These are phyloP conservation scores for Apis cerana DNA, from an alignment of 1,140 invertebrate species.

Conservation along the genomic window DNA sequence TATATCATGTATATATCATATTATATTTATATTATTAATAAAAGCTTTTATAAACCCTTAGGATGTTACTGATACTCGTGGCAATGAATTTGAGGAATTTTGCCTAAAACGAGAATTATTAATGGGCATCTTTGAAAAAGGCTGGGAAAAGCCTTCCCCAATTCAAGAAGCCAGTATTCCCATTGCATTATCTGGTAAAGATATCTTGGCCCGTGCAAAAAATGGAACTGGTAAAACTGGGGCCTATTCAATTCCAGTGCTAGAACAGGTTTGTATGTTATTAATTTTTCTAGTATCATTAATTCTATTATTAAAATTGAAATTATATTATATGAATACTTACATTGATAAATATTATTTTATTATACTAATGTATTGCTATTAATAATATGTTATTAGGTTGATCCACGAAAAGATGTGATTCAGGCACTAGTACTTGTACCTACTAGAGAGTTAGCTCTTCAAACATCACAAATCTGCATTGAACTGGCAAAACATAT, in stretches of 20 bases:
- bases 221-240: constrained; percentile 99
- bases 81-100: constrained; percentile 99
- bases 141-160: constrained; percentile 99
- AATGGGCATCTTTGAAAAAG: constrained; percentile 99
- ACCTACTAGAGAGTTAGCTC: constrained; percentile 98
- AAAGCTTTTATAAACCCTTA: constrained; percentile 75
- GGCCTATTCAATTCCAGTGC: constrained; percentile 98
- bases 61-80: constrained; percentile 99
- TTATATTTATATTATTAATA: constrained; percentile 32
- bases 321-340: constrained; percentile 4
- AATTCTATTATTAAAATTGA: background rate
- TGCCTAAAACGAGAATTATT: constrained; percentile 98
- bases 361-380: background rate
- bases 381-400: constrained; percentile 78
- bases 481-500: constrained; percentile 99
- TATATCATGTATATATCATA: background rate
- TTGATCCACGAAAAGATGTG: constrained; percentile 93
- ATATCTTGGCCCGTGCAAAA: constrained; percentile 98
- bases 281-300: background rate
- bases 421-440: constrained; percentile 99
- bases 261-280: constrained; percentile 87
- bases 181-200: constrained; percentile 97
- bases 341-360: background rate
- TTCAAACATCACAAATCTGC: constrained; percentile 99
- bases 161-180: constrained; percentile 99